A percentile compares a stretch with the other conserved stretches of the same genome.
These are phyloP conservation scores for Etheostoma spectabile DNA, from an alignment of 2,113 vertebrate species.

Conservation along the genomic window DNA sequence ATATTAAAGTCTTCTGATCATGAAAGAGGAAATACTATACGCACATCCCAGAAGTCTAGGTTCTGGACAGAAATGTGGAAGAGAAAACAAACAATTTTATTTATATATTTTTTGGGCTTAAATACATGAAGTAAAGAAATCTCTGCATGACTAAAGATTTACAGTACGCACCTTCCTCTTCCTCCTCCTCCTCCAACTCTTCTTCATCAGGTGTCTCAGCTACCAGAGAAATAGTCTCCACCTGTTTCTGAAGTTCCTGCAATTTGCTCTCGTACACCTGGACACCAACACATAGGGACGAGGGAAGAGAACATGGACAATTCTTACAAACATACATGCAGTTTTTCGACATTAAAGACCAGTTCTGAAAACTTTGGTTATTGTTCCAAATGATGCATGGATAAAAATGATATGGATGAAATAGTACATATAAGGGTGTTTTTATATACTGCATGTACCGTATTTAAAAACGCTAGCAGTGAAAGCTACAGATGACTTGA, in stretches of 20 bases:
- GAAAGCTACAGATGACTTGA: background rate
- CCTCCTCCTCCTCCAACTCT: constrained; percentile 93
- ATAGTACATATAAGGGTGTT: background rate
- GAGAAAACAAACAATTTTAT: constrained; percentile 44
- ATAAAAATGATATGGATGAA: too few relatives aligned
- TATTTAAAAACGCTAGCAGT: background rate
- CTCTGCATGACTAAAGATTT: background rate
- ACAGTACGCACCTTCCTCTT: constrained; percentile 85
- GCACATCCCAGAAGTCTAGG: constrained; percentile 73
- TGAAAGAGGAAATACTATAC: constrained; percentile 52
- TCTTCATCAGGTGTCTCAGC: constrained; percentile 95
- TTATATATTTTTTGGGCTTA: background rate
- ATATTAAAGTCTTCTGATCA: constrained; percentile 27
- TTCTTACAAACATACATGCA: background rate
- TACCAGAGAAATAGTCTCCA: constrained; percentile 93
- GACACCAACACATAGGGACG: constrained; percentile 71
- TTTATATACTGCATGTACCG: background rate
- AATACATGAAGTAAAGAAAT: background rate
- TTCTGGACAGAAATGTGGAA: constrained; percentile 65
- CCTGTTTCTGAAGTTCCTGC: constrained; percentile 98
- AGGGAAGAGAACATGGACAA: constrained; percentile 42
- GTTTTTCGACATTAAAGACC: background rate
- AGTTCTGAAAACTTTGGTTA: background rate
- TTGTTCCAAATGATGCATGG: background rate
- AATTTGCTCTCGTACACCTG: constrained; percentile 99